Conservation (phyloP, 1,140 invertebrate species). For the Scaptomyza montana region DNA sequence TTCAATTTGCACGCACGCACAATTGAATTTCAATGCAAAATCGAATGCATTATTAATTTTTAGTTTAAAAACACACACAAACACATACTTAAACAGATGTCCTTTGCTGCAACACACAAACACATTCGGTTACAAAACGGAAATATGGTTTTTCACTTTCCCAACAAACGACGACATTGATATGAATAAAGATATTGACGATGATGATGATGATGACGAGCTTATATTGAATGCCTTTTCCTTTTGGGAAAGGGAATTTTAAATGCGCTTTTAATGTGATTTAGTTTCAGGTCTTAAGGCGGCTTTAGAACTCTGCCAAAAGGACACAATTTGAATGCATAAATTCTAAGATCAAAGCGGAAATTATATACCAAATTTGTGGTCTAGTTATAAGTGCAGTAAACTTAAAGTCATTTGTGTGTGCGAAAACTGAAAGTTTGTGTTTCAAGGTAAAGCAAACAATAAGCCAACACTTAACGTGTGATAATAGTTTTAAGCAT, state of each 20-base stretch:
- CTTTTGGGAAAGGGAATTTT: constrained; percentile 63
- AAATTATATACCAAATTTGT: constrained; percentile 32
- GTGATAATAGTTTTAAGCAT: too few relatives aligned
- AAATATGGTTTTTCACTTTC: constrained; percentile 72
- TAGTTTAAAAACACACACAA: constrained; percentile 25
- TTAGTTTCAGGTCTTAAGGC: constrained; percentile 52
- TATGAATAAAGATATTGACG: constrained; percentile 17
- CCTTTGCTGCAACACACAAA: constrained; percentile 26
- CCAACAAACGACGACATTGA: constrained; percentile 34
- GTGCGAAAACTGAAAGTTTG: background rate
- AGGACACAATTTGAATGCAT: constrained; percentile 14
- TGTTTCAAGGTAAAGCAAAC: background rate
- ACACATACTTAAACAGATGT: constrained; percentile 7
- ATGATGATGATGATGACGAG: constrained; percentile 17
- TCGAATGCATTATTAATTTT: constrained; percentile 74
- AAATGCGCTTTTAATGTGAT: constrained; percentile 73
- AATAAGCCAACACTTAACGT: too few relatives aligned
- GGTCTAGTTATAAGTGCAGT: constrained; percentile 38
- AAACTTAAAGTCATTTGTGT: background rate
- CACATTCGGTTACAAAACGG: constrained; percentile 24
- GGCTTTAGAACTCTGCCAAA: constrained; percentile 6
- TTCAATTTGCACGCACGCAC: constrained; percentile 79
- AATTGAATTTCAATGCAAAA: constrained; percentile 81
- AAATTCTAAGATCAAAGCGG: constrained; percentile 45
- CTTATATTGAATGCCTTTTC: background rate